Evolutionary conservation across 1,140 invertebrate genomes (phyloP), one percentile per base, ranked within the genome.

Genomic region (Mesaphorura yosii): DNA sequence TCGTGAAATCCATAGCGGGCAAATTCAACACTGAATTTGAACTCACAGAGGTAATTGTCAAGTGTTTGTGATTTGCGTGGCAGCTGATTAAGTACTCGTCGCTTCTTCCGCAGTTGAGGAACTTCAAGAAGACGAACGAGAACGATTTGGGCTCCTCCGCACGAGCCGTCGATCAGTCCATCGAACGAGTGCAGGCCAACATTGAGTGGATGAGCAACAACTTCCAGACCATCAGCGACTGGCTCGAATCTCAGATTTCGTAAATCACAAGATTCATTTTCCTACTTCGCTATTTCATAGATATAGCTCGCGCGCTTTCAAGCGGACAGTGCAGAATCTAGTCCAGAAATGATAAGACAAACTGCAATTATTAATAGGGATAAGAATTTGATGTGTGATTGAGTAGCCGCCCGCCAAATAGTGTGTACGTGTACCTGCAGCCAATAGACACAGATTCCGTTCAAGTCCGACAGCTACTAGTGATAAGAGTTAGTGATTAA

Each of bases 181-280:
- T 88, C 2, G 86, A 91, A 64, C 76, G 83, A 39, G 80, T 80
- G 0, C 75, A 81, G 63, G 78, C 82, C 2, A 90, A 90, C 64
- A 78, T 88, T 0, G 73, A 78, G 46, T 92, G 87, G 87, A 80
- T 85, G 73, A 70, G 81, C 20, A 73, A 70, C 45, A 84, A 89
- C 70, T 83, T 82, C 60, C 69, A 76, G 17, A 72, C 72, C 0
- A 86, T 92, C 34, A 72, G 78, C 1, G 68, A 78, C 15, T 91
- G 86, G 86, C 64, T 90, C 22, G 31, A 50, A 39, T 22, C 3
- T 6, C 29, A 31, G 17, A 41, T 20, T 41, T 10, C 19, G 10
- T 34, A 12, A 34, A 34, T 34, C n/a, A 34, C n/a, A 12, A 12
- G n/a, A n/a, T 34, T 12, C 31, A 34, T 12, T 34, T 10, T n/a